Base-by-base conservation (phyloP, 1,140 invertebrate genomes). In the Atta cephalotes region DNA sequence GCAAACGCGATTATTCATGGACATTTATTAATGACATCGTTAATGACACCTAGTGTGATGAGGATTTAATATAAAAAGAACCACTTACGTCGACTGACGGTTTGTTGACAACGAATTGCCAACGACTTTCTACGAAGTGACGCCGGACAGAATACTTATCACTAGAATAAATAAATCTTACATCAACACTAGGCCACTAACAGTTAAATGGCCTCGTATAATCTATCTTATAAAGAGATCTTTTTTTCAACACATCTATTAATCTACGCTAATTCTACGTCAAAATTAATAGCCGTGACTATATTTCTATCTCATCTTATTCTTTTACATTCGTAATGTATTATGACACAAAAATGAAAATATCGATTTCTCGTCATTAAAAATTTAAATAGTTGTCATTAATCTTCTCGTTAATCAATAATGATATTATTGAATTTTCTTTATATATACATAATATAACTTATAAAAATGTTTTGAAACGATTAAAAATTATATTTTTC, bases 21-120 rank as follows among this genome's bases (percentile, higher is more conserved):
- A 81, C 78, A n/a, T 81, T 81, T 81, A 81, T 71, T 81, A 81
- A 81, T 81, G 35, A 45, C 10, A 10, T 21, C 21, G 21, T 81
- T 81, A 81, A 81, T 58, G 51, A 71, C 21, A 70, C 78, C n/a
- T 35, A 49, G 7, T n/a, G 31, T 14, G 78, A 81, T 39, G 63
- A 81, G 49, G 31, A 2, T 66, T 7, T 12, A 3, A 7, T 81
- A 58, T 60, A 71, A 81, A 81, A 81, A 81, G 21, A 25, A 58
- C 9, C 14, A 56, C 70, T 81, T 56, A 81, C 51, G 16, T 70
- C 49, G 53, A 56, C 14, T 39, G 56, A 62, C 58, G 21, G 31
- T 78, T 51, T 39, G 31, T n/a, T 39, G 62, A 51, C 60, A 31
- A 65, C 60, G 0, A 49, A 45, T 14, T 28, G 21, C 10, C 60